Evolutionary conservation across 2,113 vertebrate species (phyloP), one percentile per base, ranked within the genome.

Genomic region (Sigmodon hispidus): DNA sequence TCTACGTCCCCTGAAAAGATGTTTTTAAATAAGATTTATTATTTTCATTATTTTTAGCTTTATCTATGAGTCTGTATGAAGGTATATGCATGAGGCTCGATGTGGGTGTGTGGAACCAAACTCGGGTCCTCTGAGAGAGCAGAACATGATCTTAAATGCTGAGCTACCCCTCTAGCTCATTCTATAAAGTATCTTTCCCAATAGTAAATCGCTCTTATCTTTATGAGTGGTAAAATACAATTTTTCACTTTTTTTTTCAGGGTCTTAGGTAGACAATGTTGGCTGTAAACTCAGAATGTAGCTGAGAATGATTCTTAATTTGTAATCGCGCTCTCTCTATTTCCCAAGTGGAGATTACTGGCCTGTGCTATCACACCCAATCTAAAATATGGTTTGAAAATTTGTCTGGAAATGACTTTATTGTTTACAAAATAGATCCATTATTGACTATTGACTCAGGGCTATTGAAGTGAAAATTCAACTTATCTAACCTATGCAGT

Each of bases 101-200:
- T 48, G 24, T 48, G 43, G 69, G 73, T 75, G 26, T 12, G 6
- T 5, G 24, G 73, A 48, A 31, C 26, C 45, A 29, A 26, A 76
- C 43, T 48, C 43, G 48, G 73, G 26, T 76, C 73, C 73, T 45
- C 43, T 29, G 43, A 7, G 43, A 76, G 45, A 76, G 43, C 26
- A 31, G 73, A 76, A 31, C 12, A 15, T 3, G 5, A 22, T 45
- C 73, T 48, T 31, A 48, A 31, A 45, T 48, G 45, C 26, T 17
- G 73, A 76, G 73, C 26, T 48, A 50, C 26, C 7, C 3, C 22
- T 76, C 45, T 7, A 76, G 73, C 43, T 15, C 45, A 48, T 48
- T 52, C 5, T 93, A 84, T 59, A 26, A 96, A 87, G 70, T 84
- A 76, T 52, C n/a, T 87, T 94, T 96, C n/a, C n/a, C 91, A 63